A percentile compares a stretch with the other conserved stretches of the same genome.
Evolutionary conservation across 2,888 invertebrate genomes (phyloP).

Genomic region (Masnerella sp.): DNA sequence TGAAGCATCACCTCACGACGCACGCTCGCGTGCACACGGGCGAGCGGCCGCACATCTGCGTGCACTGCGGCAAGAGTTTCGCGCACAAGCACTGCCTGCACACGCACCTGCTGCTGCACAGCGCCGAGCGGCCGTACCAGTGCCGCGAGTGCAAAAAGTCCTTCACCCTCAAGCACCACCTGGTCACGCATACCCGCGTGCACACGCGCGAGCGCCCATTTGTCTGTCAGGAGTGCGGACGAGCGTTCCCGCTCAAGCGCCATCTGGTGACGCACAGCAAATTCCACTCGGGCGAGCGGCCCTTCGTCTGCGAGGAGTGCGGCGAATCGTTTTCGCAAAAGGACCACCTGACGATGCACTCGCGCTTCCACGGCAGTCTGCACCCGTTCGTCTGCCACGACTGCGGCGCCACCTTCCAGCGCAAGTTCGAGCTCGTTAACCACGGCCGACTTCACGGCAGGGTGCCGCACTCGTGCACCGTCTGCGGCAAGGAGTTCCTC

Average conservation of each 20-base stretch:
- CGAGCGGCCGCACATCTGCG: conserved; percentile 87
- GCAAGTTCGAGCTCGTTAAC: conserved; percentile 91
- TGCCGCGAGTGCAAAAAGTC: conserved; percentile 92
- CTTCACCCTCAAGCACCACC: conserved; percentile 90
- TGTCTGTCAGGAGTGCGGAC: conserved; percentile 89
- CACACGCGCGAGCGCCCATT: conserved; percentile 90
- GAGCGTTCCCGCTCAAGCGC: conserved; percentile 88
- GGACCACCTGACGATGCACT: conserved; percentile 93
- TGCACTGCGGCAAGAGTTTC: conserved; percentile 89
- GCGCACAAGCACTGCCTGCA: conserved; percentile 90
- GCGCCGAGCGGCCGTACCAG: conserved; percentile 89
- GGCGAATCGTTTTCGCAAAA: conserved; percentile 94
- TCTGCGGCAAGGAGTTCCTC: conserved; percentile 90
- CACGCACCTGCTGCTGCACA: conserved; percentile 89
- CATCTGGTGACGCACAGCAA: conserved; percentile 91
- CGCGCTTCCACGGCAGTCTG: conserved; percentile 95
- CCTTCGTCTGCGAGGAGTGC: conserved; percentile 92
- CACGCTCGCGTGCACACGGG: conserved; percentile 90
- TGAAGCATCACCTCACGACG: conserved; percentile 91
- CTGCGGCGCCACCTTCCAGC: conserved; percentile 90
- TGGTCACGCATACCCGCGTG: conserved; percentile 88
- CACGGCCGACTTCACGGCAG: conserved; percentile 89
- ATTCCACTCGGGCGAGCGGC: conserved; percentile 91
- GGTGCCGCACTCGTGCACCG: conserved; percentile 88
- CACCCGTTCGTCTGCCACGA: conserved; percentile 96